Percentiles rank a stretch among this genome's conserved stretches.
Evolutionary conservation across 2,888 invertebrate genomes (phyloP).

Genomic region (Antitype chi): DNA sequence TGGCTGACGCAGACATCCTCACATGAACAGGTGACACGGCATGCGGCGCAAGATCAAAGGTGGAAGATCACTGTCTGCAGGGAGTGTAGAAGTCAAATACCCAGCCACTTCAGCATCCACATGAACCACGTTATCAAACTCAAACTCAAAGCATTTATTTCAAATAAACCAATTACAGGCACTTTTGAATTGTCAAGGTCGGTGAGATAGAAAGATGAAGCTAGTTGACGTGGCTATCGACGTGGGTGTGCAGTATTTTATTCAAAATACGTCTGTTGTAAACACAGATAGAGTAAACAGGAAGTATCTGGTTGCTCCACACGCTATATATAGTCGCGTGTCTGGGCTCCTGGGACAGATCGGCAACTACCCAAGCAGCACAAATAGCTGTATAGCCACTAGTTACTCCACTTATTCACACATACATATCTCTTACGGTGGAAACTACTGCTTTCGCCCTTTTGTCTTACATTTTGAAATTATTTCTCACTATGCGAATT

Average conservation of each 20-base stretch:
- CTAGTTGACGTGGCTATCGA: no score
- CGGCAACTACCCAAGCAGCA: no score
- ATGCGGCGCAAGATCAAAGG: not conserved
- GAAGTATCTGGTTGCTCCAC: not conserved
- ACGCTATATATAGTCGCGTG: not conserved
- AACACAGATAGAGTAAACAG: not conserved
- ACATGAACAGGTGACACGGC: not conserved
- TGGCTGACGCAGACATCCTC: not conserved
- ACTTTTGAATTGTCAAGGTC: no score
- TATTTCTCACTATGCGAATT: constrained; percentile 4
- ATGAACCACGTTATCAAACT: not conserved
- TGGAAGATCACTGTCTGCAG: not conserved
- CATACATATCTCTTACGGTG: no score
- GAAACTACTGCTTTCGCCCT: not conserved
- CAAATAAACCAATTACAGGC: no score
- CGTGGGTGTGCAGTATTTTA: not conserved
- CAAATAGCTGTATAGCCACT: no score
- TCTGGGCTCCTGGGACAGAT: not conserved
- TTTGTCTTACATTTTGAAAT: constrained; percentile 7
- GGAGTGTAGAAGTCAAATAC: not conserved
- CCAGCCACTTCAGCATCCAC: not conserved
- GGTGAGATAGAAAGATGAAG: no score
- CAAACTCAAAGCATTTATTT: no score
- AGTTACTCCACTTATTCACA: not conserved
- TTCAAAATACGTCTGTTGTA: not conserved